Percentiles rank a stretch among this genome's conserved stretches.
These are phyloP conservation scores for Temnothorax longispinosus DNA, from an alignment of 1,140 invertebrate genomes.

Conservation along the genomic window DNA sequence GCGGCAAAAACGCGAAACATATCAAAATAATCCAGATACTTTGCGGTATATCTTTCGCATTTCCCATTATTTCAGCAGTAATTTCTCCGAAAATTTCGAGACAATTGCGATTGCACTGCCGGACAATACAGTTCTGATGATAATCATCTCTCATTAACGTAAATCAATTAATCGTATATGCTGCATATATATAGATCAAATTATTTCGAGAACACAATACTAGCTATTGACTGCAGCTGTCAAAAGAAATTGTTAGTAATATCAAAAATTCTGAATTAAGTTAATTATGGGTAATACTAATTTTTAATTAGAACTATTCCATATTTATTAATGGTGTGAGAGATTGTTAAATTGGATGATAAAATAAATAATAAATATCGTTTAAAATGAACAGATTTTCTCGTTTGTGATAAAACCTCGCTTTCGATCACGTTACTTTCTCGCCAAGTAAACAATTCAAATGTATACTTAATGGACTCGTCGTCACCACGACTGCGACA, in stretches of 20 bases:
- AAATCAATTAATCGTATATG: not conserved
- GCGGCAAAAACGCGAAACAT: not conserved
- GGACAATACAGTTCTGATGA: not conserved
- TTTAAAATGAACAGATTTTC: not conserved
- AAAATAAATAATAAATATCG: not conserved
- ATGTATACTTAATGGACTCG: constrained; percentile 16
- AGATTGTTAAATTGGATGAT: not conserved
- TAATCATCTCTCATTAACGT: not conserved
- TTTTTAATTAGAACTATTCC: not conserved
- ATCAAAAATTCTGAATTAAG: not conserved
- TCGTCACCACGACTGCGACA: not conserved
- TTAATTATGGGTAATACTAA: not conserved
- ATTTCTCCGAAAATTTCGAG: not conserved
- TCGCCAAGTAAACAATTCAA: not conserved
- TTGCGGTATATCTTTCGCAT: not conserved
- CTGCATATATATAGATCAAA: not conserved
- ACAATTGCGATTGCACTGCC: not conserved
- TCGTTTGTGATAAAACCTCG: not conserved
- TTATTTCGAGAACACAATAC: not conserved
- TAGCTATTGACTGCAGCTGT: not conserved
- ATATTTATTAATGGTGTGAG: not conserved
- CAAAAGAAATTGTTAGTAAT: not conserved
- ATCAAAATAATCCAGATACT: not conserved
- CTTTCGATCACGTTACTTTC: not conserved
- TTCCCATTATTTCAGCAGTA: not conserved